Conservation (phyloP, 2,797 vertebrate species). For the Dryobates pubescens region DNA sequence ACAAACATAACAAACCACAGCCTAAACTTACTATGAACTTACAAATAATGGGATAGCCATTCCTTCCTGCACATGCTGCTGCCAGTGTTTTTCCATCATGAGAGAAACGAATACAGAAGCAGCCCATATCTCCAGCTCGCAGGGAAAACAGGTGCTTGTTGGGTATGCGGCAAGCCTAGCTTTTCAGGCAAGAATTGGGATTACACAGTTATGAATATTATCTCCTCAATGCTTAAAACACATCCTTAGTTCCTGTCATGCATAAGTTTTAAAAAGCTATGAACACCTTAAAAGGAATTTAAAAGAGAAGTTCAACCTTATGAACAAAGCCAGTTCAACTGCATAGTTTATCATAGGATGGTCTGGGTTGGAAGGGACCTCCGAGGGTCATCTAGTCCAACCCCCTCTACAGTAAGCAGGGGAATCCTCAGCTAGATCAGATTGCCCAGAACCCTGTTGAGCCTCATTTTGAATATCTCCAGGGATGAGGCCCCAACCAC, state of each 20-base stretch:
- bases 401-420: too few relatives aligned
- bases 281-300: not conserved
- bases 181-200: conserved; percentile 37
- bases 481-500: too few relatives aligned
- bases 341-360: too few relatives aligned
- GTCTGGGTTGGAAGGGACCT: too few relatives aligned
- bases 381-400: too few relatives aligned
- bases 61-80: conserved; percentile 91
- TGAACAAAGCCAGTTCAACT: not conserved
- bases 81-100: conserved; percentile 88
- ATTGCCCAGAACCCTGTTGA: too few relatives aligned
- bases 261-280: not conserved
- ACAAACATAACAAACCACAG: not conserved
- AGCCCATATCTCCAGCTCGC: conserved; percentile 90
- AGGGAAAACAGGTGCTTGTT: conserved; percentile 90
- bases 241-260: not conserved
- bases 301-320: not conserved
- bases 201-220: not conserved
- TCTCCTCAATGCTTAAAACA: not conserved
- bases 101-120: conserved; percentile 91
- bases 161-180: conserved; percentile 91
- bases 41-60: conserved; percentile 92
- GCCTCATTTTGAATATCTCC: too few relatives aligned
- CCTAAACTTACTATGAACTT: conserved; percentile 52
- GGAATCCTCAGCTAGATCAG: too few relatives aligned